A percentile compares a stretch with the other conserved stretches of the same genome.
Evolutionary conservation across 2,113 vertebrate genomes (phyloP).

Genomic region (Brachyistius frenatus): DNA sequence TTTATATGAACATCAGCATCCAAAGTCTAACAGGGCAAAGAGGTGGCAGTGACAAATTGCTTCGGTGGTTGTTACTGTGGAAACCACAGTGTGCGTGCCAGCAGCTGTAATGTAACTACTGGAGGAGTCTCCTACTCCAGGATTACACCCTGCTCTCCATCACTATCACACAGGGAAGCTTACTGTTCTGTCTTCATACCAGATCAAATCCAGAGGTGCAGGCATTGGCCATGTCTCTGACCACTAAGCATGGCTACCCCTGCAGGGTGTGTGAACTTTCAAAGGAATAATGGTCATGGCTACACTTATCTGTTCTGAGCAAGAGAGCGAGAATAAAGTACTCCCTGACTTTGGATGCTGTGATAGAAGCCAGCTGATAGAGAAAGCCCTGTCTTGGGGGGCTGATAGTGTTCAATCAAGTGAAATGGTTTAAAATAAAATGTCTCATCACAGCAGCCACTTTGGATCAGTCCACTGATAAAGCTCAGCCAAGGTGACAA

Average conservation of each 20-base stretch:
- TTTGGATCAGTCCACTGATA: conserved; percentile 56
- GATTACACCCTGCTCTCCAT: conserved; percentile 39
- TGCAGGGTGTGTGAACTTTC: conserved; percentile 23
- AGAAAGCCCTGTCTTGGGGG: conserved; percentile 15
- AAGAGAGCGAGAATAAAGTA: conserved; percentile 53
- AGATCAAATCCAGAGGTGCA: conserved; percentile 32
- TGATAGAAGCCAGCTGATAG: conserved; percentile 59
- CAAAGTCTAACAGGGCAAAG: conserved; percentile 60
- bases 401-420: conserved; percentile 69
- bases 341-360: conserved; percentile 44
- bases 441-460: conserved; percentile 47
- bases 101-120: conserved; percentile 65
- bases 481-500: conserved; percentile 22
- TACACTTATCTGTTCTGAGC: conserved; percentile 57
- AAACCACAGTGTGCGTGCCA: conserved; percentile 66
- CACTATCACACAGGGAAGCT: conserved; percentile 35
- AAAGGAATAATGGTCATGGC: conserved; percentile 24
- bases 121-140: conserved; percentile 40
- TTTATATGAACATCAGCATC: conserved; percentile 60
- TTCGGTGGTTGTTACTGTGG: conserved; percentile 72
- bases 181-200: conserved; percentile 20
- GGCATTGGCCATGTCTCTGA: conserved; percentile 1
- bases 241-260: not conserved
- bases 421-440: conserved; percentile 58
- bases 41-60: conserved; percentile 74